Base-by-base conservation (phyloP, 1,140 invertebrate genomes). In the Cydia amplana region DNA sequence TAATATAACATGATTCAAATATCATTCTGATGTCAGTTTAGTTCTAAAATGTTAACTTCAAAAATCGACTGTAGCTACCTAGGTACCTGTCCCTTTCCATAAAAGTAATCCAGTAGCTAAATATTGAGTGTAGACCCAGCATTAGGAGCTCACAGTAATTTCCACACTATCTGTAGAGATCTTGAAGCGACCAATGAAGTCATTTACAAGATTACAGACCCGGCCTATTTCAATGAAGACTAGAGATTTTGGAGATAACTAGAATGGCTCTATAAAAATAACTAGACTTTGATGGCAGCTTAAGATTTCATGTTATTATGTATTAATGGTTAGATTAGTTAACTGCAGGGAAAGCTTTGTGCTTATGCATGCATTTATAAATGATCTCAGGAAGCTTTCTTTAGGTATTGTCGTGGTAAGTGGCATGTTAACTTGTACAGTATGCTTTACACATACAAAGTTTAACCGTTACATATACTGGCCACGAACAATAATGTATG, bases 131-230 rank as follows among this genome's bases (percentile, higher is more conserved):
- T 60, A 60, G 55, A 60, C 0, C 18, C 55, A 60, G 55, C 20
- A 10, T 60, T 60, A 60, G 20, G 12, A 60, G 23, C 20, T 16
- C 55, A 23, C 18, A 18, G 20, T 3, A 0, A 23, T 60, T 60
- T 60, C 16, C 7, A 60, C 20, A 20, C 7, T 60, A 60, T 60
- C 55, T 12, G 55, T 12, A 10, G 55, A 60, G 55, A 60, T 60
- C 55, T 60, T 18, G 55, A 60, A 23, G 55, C 18, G 6, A 60
- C 55, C 65, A 70, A 70, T 70, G 65, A 70, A 70, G 65, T 70
- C 28, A 20, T 70, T 70, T 14, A 67, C 28, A 25, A 23, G 10
- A 32, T 67, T 70, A 43, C n/a, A 36, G 65, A 18, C 7, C 28
- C 28, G 65, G 28, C 4, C 65, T 70, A 70, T 36, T 67, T 70